Base-by-base conservation (phyloP, 2,888 invertebrate genomes). In the Drosophila hamatofila region DNA sequence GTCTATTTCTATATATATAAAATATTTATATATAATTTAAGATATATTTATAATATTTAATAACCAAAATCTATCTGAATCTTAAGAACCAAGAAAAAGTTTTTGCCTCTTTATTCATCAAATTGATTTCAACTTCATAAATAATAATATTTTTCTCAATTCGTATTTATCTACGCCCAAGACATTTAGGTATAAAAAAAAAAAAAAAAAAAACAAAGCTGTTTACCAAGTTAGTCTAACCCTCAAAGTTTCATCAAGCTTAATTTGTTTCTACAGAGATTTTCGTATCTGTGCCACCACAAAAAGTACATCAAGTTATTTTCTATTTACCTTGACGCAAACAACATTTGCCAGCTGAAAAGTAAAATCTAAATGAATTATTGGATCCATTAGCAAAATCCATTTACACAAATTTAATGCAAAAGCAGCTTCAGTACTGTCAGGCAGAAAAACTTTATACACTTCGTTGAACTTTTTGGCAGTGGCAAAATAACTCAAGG, bases 361-460 rank as follows among this genome's bases (percentile, higher is more conserved):
- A 89, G 90, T 81, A 89, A 88, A 91, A 88, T 91, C 83, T 85
- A 89, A 91, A 91, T 91, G 91, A 91, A 92, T 91, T 91, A 91
- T 91, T 92, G 90, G 83, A 90, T 91, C 92, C 91, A 91, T 91
- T 91, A 91, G 91, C 81, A 88, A 91, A 85, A 91, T 91, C 92
- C 91, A 91, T 90, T 91, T 91, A 91, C 91, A 91, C 91, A 86
- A 84, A 84, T 89, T 89, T 89, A 87, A 89, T 89, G 84, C 84
- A 74, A 83, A 88, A 88, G 88, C 88, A 72, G 83, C 83, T 87
- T 64, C 71, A 61, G 75, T 56, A 51, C 67, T 57, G 42, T 61
- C 62, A 57, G 56, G 60, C 70, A 62, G 60, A 75, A 78, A 79
- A 91, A 88, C 83, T 89, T 91, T 90, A 90, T 83, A 83, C 91